Evolutionary conservation across 2,113 vertebrate genomes (phyloP).

Genomic region (Pontoporia blainvillei): DNA sequence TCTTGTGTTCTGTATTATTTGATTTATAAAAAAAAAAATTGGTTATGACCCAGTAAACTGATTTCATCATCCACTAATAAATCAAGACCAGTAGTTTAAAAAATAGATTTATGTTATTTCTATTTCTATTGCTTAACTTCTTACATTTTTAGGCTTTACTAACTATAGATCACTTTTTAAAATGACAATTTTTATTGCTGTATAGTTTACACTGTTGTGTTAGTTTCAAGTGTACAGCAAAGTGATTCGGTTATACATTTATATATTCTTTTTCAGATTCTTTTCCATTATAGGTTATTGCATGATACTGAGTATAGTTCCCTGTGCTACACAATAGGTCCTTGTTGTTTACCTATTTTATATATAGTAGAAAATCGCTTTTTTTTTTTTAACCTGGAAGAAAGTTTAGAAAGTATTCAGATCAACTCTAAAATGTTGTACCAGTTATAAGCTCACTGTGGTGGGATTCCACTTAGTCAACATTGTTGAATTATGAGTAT

Average conservation of each 20-base stretch:
- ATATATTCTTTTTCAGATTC: not conserved
- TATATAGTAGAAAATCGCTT: not conserved
- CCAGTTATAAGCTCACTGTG: not conserved
- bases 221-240: not conserved
- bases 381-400: not conserved
- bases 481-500: not conserved
- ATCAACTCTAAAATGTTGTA: not conserved
- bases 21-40: not conserved
- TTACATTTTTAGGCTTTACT: not conserved
- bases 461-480: not conserved
- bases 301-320: not conserved
- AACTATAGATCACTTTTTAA: not conserved
- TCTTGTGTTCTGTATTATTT: slow-evolving; percentile 18
- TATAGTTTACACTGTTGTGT: not conserved
- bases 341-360: not conserved
- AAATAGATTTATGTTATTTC: not conserved
- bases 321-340: not conserved
- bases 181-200: not conserved
- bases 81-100: slow-evolving; percentile 15
- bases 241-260: not conserved
- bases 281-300: not conserved
- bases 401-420: slow-evolving; percentile 8
- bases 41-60: not conserved
- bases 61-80: slow-evolving; percentile 27
- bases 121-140: not conserved